phyloP scores from a whole-genome alignment of 2,888 invertebrate species.

The Chrysodeixis includens region DNA sequence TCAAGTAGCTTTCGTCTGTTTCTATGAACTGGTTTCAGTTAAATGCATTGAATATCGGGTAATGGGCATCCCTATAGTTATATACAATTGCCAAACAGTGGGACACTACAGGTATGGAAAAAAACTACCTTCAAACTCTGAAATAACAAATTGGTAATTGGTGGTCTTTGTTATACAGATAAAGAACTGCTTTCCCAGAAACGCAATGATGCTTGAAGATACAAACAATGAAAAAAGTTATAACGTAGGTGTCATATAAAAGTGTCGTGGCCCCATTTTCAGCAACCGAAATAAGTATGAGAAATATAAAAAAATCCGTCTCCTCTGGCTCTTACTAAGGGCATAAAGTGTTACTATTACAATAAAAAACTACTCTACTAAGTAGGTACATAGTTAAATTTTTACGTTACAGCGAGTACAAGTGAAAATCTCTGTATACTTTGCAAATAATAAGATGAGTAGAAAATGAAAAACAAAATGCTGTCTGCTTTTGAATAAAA shows the following conservation, averaged over 20 bases:
- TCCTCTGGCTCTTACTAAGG: slow-evolving; percentile 43
- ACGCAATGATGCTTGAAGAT: slow-evolving; percentile 16
- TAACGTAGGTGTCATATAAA: slow-evolving; percentile 44
- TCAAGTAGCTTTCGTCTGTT: too few relatives aligned
- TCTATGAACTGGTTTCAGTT: too few relatives aligned
- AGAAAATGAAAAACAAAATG: background rate
- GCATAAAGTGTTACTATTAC: slow-evolving; percentile 52
- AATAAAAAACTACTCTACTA: slow-evolving; percentile 55
- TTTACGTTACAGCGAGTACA: slow-evolving; percentile 38
- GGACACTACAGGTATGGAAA: too few relatives aligned
- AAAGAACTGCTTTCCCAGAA: background rate
- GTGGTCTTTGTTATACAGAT: background rate
- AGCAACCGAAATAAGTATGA: slow-evolving; percentile 45
- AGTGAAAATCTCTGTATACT: slow-evolving; percentile 17
- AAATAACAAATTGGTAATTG: too few relatives aligned
- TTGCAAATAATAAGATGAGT: slow-evolving; percentile 1
- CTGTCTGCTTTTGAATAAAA: background rate
- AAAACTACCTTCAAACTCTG: too few relatives aligned
- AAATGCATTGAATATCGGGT: too few relatives aligned
- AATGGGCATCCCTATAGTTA: too few relatives aligned
- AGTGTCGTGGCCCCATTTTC: slow-evolving; percentile 36
- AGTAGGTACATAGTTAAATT: slow-evolving; percentile 49
- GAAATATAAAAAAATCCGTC: slow-evolving; percentile 52
- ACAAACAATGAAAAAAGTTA: slow-evolving; percentile 30
- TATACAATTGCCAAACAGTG: too few relatives aligned